Evolutionary conservation across 2,113 vertebrate species (phyloP), one percentile per base, ranked within the genome.

Genomic region (Oncorhynchus mykiss): DNA sequence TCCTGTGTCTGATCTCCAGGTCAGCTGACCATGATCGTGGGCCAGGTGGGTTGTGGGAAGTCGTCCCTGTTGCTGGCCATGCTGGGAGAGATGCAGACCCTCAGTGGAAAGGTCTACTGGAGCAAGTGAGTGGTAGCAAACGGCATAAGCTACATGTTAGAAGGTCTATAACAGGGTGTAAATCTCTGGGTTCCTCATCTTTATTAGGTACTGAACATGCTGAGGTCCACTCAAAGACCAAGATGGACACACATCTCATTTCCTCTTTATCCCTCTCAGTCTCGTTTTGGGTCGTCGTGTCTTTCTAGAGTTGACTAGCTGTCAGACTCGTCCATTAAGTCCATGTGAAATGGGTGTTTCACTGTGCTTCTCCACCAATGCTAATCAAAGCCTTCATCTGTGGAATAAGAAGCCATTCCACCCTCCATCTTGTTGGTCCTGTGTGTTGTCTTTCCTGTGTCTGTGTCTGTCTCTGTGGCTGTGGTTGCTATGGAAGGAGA

Each of bases 21-120:
- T 87, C 96, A 99, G 91, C 93, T 99, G 91, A 99, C 97, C 5
- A 99, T 99, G 98, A 96, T 99, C 48, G 98, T 99, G 48, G 98
- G 98, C 62, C 97, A 99, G 77, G 97, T 99, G 83, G 98, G 98
- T 71, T 99, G 98, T 92, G 98, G 98, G 72, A 99, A 99, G 86
- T 99, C 98, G 0, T 99, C 98, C 1, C 94, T 99, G 76, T 93
- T 99, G 62, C 93, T 99, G 76, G 97, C 97, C 75, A 97, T 98
- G 87, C 79, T 99, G 0, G 98, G 98, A 13, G 98, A 99, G 91
- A 99, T 99, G 98, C 97, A 98, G 89, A 91, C 91, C 0, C 85
- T 96, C 85, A 95, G 95, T 25, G 98, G 98, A 25, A 93, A 93
- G 86, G 97, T 99, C 87, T 90, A 93, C 88, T 99, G 98, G 98